These are phyloP conservation scores for Dendroctonus valens DNA, from an alignment of 1,140 invertebrate species.

Conservation along the genomic window DNA sequence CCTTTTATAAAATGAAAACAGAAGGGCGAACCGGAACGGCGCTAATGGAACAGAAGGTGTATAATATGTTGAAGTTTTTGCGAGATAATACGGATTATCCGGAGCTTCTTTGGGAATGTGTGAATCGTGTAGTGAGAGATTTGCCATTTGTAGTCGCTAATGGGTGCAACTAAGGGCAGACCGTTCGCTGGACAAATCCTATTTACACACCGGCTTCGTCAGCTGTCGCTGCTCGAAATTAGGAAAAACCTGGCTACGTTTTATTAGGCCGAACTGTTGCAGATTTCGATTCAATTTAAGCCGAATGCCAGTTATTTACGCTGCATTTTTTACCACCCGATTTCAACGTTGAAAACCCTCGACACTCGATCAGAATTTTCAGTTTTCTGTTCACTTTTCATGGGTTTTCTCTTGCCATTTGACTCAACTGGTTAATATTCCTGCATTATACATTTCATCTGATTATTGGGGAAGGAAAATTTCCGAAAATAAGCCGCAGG, in stretches of 20 bases:
- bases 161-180: conserved; percentile 42
- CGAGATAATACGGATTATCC: conserved; percentile 41
- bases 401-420: too few species aligned
- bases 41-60: conserved; percentile 38
- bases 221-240: conserved; percentile 8
- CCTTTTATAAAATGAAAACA: conserved; percentile 30
- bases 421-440: too few species aligned
- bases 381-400: too few species aligned
- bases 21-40: conserved; percentile 16
- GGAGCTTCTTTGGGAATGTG: conserved; percentile 45
- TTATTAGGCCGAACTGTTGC: too few species aligned
- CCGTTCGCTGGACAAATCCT: conserved; percentile 42
- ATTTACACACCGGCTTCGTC: conserved; percentile 37
- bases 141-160: conserved; percentile 46
- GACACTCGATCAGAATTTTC: too few species aligned
- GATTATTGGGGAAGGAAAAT: too few species aligned
- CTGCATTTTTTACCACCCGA: too few species aligned
- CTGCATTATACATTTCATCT: too few species aligned
- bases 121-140: conserved; percentile 45
- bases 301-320: too few species aligned
- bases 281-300: too few species aligned
- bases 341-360: too few species aligned
- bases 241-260: conserved; percentile 1
- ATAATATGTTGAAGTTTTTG: conserved; percentile 38
- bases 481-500: too few species aligned